These are phyloP conservation scores for Enteromius fasciolatus DNA, from an alignment of 2,797 vertebrate genomes.

Conservation along the genomic window DNA sequence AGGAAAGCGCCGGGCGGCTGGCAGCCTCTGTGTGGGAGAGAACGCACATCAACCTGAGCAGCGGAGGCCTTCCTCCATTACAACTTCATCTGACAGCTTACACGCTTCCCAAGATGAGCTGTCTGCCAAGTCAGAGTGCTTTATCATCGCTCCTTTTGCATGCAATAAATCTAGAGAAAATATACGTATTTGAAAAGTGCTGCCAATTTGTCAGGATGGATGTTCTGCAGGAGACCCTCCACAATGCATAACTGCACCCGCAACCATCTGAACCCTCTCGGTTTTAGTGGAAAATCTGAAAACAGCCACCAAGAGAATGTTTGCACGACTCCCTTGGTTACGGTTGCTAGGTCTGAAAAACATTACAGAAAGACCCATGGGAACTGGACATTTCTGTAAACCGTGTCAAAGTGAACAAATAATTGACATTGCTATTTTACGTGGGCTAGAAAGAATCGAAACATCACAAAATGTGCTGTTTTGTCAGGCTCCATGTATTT, in stretches of 20 bases:
- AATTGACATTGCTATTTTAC: no score
- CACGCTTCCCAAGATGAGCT: constrained; percentile 37
- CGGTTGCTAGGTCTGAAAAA: constrained; percentile 6
- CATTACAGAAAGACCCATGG: background rate
- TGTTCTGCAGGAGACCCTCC: constrained; percentile 1
- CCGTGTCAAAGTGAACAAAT: background rate
- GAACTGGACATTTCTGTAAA: background rate
- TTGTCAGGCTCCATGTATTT: background rate
- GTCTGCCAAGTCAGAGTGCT: constrained; percentile 3
- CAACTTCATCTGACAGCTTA: constrained; percentile 47
- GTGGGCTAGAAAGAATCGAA: no score
- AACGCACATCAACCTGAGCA: constrained; percentile 39
- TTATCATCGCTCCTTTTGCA: background rate
- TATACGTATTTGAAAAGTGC: background rate
- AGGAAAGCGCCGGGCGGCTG: constrained; percentile 30
- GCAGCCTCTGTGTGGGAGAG: constrained; percentile 40
- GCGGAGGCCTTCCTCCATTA: constrained; percentile 36
- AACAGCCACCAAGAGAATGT: background rate
- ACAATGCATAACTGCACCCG: background rate
- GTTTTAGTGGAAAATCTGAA: background rate
- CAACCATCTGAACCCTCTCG: background rate
- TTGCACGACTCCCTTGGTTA: background rate
- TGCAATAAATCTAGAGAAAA: constrained; percentile 24
- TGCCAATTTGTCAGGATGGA: constrained; percentile 20
- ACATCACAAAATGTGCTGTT: no score